Conservation (phyloP, 2,888 invertebrate genomes). For the Deilephila porcellus region DNA sequence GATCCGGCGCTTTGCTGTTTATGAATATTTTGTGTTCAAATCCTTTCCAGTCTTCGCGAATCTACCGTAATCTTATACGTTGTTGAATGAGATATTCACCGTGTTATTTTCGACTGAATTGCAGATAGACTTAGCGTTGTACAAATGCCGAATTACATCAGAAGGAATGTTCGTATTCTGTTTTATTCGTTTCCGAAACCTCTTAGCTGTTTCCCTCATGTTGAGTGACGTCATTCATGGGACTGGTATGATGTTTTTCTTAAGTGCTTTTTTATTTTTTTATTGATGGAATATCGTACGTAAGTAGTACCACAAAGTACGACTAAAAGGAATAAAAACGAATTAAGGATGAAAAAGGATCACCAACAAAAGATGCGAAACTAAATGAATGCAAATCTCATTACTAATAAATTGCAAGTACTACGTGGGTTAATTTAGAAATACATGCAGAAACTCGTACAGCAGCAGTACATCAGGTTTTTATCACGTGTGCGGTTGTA, state of each 20-base stretch:
- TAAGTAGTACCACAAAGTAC: too few species aligned
- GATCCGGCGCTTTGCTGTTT: conserved; percentile 53
- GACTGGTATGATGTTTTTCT: background rate
- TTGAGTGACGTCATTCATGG: background rate
- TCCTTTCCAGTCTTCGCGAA: conserved; percentile 37
- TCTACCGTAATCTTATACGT: conserved; percentile 56
- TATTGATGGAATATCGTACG: too few species aligned
- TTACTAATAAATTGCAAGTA: too few species aligned
- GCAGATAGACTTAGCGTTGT: conserved; percentile 47
- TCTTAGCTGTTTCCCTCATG: background rate
- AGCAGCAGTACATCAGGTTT: background rate
- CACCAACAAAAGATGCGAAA: too few species aligned
- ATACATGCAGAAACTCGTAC: background rate
- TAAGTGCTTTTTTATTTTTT: background rate
- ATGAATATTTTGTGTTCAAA: conserved; percentile 72
- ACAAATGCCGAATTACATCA: conserved; percentile 21
- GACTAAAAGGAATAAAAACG: too few species aligned
- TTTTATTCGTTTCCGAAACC: conserved; percentile 5
- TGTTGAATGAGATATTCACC: conserved; percentile 67
- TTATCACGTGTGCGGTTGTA: conserved; percentile 3
- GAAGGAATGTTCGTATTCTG: conserved; percentile 15
- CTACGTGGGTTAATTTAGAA: background rate
- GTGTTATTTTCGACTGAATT: conserved; percentile 59
- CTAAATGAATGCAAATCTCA: too few species aligned
- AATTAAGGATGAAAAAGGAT: too few species aligned